Percentiles rank a stretch among this genome's conserved stretches.
These are phyloP conservation scores for Euphysa ruthae DNA, from an alignment of 30 jellyfish, hydroid and myxozoan species.

Conservation along the genomic window DNA sequence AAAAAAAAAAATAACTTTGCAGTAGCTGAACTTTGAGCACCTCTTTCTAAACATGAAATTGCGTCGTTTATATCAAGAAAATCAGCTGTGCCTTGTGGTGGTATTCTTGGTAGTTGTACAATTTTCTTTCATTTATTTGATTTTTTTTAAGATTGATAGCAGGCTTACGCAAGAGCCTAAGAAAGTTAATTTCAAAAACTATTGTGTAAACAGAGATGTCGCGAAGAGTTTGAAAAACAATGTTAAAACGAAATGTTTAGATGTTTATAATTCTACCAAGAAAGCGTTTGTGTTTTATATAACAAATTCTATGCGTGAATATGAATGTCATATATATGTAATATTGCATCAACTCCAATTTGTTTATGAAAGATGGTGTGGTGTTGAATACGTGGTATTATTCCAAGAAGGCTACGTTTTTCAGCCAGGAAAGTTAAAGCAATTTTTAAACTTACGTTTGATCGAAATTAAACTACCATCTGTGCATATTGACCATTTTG, in stretches of 20 bases:
- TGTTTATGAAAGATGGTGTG: constrained; percentile 1
- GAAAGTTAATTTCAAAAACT: not conserved
- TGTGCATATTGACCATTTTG: not conserved
- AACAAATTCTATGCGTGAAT: constrained; percentile 7
- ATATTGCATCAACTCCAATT: constrained; percentile 27
- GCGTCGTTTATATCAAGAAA: too few species aligned
- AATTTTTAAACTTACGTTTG: constrained; percentile 7
- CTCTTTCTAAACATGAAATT: too few species aligned
- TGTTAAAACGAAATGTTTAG: not conserved
- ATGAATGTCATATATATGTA: constrained; percentile 26
- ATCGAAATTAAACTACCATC: not conserved
- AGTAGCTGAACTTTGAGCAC: too few species aligned
- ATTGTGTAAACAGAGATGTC: not conserved
- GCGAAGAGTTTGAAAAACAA: not conserved
- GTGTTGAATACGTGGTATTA: constrained; percentile 20
- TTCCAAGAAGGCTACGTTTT: constrained; percentile 17
- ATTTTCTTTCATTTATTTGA: too few species aligned
- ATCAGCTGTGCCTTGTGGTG: too few species aligned
- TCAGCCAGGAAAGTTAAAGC: not conserved
- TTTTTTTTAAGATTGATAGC: too few species aligned
- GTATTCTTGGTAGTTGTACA: too few species aligned
- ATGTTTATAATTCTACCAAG: not conserved
- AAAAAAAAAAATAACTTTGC: too few species aligned
- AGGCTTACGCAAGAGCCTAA: not conserved
- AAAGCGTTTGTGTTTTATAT: constrained; percentile 32